These are phyloP conservation scores for Perca flavescens DNA, from an alignment of 2,113 vertebrate species.

Conservation along the genomic window DNA sequence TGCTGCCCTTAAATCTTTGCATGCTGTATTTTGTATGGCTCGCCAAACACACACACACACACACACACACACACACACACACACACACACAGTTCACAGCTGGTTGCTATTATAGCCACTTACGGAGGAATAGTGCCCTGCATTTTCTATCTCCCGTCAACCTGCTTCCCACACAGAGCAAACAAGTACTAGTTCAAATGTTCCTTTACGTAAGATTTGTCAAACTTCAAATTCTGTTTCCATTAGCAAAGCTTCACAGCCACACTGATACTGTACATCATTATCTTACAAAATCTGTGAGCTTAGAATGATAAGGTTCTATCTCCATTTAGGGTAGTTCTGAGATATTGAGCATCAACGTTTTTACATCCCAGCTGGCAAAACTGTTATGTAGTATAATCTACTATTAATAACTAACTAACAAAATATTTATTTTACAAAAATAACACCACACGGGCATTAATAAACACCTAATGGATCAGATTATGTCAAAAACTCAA, in stretches of 20 bases:
- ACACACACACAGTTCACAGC: constrained; percentile 77
- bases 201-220: background rate
- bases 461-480: too few species aligned
- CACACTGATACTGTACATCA: background rate
- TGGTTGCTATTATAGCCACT: constrained; percentile 80
- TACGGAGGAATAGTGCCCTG: constrained; percentile 65
- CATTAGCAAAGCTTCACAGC: background rate
- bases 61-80: constrained; percentile 32
- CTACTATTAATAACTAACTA: too few species aligned
- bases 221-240: background rate
- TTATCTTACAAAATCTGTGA: background rate
- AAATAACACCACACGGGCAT: too few species aligned
- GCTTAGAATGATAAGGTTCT: too few species aligned
- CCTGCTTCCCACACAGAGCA: constrained; percentile 54
- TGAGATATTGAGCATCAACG: too few species aligned
- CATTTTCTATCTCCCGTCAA: constrained; percentile 67
- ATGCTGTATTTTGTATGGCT: constrained; percentile 36
- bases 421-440: too few species aligned
- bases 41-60: constrained; percentile 16
- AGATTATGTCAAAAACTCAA: too few species aligned
- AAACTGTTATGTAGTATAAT: too few species aligned
- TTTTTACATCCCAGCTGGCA: too few species aligned
- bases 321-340: too few species aligned
- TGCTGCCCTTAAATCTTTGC: constrained; percentile 58
- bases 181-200: constrained; percentile 37